These are phyloP conservation scores for Brassicogethes aeneus DNA, from an alignment of 2,888 invertebrate genomes.

Conservation along the genomic window DNA sequence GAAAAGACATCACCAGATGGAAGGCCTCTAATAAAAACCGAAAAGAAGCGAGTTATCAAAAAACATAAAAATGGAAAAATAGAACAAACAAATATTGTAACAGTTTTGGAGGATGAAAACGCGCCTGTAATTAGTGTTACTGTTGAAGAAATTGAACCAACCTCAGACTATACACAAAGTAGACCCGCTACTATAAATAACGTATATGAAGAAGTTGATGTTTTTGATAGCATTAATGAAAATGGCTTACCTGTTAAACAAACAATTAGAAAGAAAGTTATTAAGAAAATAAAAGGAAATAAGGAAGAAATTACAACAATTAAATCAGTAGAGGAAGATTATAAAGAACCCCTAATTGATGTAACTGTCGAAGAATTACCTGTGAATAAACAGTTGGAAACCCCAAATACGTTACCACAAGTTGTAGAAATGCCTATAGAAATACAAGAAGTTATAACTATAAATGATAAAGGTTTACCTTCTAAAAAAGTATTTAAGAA, in stretches of 20 bases:
- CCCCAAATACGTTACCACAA: conserved; percentile 24
- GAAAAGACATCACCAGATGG: conserved; percentile 21
- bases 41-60: conserved; percentile 26
- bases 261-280: conserved; percentile 22
- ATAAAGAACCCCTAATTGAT: conserved; percentile 14
- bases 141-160: conserved; percentile 26
- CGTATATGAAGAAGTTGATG: not conserved
- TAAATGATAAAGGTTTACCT: conserved; percentile 18
- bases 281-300: conserved; percentile 24
- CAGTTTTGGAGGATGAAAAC: conserved; percentile 39
- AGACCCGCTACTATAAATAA: not conserved
- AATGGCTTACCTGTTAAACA: conserved; percentile 10
- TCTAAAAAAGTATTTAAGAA: conserved; percentile 27
- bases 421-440: conserved; percentile 37
- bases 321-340: conserved; percentile 20
- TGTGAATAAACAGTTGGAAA: conserved; percentile 32
- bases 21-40: conserved; percentile 23
- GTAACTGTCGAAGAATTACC: conserved; percentile 21
- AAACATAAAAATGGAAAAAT: conserved; percentile 37
- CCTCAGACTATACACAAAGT: conserved; percentile 20
- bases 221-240: not conserved
- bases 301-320: conserved; percentile 31
- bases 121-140: conserved; percentile 38
- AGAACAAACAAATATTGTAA: conserved; percentile 36
- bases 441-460: conserved; percentile 27